Evolutionary conservation across 2,888 invertebrate genomes (phyloP).

Genomic region (Subacronicta megacephala): DNA sequence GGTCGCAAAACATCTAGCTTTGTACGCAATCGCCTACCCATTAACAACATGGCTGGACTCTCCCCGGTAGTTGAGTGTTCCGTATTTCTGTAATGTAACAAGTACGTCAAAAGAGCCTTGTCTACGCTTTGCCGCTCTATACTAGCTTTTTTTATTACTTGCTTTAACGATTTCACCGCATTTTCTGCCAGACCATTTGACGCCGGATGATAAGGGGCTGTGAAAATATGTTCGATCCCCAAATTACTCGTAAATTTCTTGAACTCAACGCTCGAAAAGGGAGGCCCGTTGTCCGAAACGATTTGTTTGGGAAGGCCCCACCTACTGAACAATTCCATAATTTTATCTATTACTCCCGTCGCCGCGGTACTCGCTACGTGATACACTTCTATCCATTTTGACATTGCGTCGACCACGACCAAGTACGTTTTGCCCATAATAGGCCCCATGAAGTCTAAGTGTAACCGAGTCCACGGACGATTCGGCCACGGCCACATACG

Average conservation of each 20-base stretch:
- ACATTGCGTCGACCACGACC: conserved; percentile 11
- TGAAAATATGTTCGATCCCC: conserved; percentile 4
- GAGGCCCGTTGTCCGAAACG: conserved; percentile 13
- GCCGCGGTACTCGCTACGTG: conserved; percentile 10
- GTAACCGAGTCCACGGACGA: conserved; percentile 12
- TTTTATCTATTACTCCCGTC: neutral
- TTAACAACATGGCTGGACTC: conserved; percentile 18
- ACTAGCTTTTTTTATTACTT: conserved; percentile 9
- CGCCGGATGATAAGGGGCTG: conserved; percentile 11
- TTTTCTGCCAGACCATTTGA: conserved; percentile 9
- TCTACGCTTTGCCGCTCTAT: neutral
- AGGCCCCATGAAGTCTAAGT: conserved; percentile 14
- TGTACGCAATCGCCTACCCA: conserved; percentile 18
- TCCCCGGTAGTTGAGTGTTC: conserved; percentile 28
- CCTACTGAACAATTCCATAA: conserved; percentile 13
- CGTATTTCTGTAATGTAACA: conserved; percentile 15
- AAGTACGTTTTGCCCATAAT: conserved; percentile 7
- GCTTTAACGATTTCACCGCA: conserved; percentile 8
- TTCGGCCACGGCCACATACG: conserved; percentile 10
- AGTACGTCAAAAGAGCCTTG: neutral
- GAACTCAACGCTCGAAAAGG: conserved; percentile 3
- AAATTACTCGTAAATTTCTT: neutral
- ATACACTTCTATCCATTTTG: conserved; percentile 9
- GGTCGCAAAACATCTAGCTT: conserved; percentile 15
- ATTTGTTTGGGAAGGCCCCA: conserved; percentile 15